These are phyloP conservation scores for Hecatera dysodea DNA, from an alignment of 2,888 invertebrate genomes.

Conservation along the genomic window DNA sequence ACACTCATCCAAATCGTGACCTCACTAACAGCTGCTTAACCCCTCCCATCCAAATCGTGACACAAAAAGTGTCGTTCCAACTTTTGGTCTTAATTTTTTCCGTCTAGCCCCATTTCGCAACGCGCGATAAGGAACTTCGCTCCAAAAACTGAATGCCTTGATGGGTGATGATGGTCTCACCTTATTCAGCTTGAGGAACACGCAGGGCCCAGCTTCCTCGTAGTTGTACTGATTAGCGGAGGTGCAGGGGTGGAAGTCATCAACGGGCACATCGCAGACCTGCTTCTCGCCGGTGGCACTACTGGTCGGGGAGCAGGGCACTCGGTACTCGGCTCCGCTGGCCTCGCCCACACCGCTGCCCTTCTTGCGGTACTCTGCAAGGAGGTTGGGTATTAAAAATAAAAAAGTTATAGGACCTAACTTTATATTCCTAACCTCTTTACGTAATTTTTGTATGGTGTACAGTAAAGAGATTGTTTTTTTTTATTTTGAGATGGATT, in stretches of 20 bases:
- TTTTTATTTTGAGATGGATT: too few relatives aligned
- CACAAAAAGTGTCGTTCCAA: too few relatives aligned
- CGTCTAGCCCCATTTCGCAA: too few relatives aligned
- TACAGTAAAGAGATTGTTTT: too few relatives aligned
- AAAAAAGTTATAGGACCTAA: neutral
- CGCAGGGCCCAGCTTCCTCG: slow-evolving; percentile 96
- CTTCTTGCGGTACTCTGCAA: slow-evolving; percentile 87
- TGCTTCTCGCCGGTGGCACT: slow-evolving; percentile 92
- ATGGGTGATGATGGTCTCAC: slow-evolving; percentile 85
- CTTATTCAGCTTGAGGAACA: slow-evolving; percentile 99
- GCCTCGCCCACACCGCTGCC: slow-evolving; percentile 85
- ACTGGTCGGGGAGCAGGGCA: slow-evolving; percentile 92
- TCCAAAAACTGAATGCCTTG: too few relatives aligned
- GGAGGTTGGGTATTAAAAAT: neutral
- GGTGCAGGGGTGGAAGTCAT: slow-evolving; percentile 94
- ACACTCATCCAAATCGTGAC: too few relatives aligned
- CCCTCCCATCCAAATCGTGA: too few relatives aligned
- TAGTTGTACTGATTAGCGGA: slow-evolving; percentile 96
- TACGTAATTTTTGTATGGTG: too few relatives aligned
- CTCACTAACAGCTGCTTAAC: too few relatives aligned
- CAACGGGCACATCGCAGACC: slow-evolving; percentile 95
- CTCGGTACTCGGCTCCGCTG: slow-evolving; percentile 91
- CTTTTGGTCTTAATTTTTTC: too few relatives aligned
- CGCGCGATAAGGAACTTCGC: too few relatives aligned
- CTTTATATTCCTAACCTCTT: too few relatives aligned